A percentile compares a stretch with the other conserved stretches of the same genome.
These are phyloP conservation scores for Erpobdella octoculata DNA, from an alignment of 2,888 invertebrate species.

Conservation along the genomic window DNA sequence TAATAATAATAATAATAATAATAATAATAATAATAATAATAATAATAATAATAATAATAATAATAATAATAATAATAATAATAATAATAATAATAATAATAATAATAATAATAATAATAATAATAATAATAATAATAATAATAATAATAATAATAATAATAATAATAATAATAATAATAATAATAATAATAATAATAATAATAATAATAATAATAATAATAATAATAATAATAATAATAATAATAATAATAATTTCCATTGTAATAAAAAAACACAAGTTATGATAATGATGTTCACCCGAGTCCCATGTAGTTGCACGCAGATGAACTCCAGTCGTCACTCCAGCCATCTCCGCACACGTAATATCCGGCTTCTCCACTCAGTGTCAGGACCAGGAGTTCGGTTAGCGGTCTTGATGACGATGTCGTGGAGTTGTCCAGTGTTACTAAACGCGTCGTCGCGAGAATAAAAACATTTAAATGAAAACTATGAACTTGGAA, in stretches of 20 bases:
- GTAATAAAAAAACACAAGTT: not conserved
- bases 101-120: no score
- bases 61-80: no score
- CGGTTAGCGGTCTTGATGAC: not conserved
- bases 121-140: no score
- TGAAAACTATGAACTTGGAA: not conserved
- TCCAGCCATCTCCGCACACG: not conserved
- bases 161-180: no score
- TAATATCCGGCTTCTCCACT: not conserved
- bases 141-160: no score
- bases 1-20: no score
- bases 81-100: no score
- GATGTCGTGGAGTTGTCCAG: not conserved
- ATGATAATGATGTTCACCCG: not conserved
- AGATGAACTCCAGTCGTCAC: constrained; percentile 5
- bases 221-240: not conserved
- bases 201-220: not conserved
- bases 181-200: no score
- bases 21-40: no score
- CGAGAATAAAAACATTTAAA: not conserved
- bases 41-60: no score
- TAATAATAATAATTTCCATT: not conserved
- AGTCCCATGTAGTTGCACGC: constrained; percentile 1
- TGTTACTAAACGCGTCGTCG: no score
- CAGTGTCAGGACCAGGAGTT: not conserved